phyloP scores from a whole-genome alignment of 2,113 vertebrate genomes.

The Cyphotilapia sp. region DNA sequence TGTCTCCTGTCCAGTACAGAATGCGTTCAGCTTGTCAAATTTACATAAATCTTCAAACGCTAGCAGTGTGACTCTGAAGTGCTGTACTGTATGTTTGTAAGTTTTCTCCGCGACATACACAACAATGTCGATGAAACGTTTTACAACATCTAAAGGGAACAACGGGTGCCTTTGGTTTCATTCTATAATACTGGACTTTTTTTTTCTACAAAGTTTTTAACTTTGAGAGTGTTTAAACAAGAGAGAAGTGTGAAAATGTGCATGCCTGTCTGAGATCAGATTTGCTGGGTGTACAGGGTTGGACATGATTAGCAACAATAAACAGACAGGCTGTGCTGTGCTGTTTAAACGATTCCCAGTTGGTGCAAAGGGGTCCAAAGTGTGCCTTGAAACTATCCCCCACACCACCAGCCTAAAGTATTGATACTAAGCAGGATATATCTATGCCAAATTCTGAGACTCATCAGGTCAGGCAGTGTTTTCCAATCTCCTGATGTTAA shows the following conservation, averaged over 20 bases:
- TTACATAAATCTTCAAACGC: neutral
- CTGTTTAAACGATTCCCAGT: neutral
- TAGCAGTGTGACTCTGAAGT: neutral
- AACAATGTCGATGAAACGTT: rapidly evolving
- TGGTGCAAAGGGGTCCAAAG: neutral
- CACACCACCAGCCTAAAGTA: neutral
- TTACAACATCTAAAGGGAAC: rapidly evolving
- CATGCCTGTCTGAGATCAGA: neutral
- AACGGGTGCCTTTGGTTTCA: neutral
- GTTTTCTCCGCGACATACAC: neutral
- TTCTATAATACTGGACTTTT: neutral
- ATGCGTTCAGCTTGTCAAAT: neutral
- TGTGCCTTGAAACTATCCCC: neutral
- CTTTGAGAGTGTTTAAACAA: neutral
- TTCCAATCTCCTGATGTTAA: neutral
- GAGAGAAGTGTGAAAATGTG: neutral
- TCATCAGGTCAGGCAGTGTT: neutral
- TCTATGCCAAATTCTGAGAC: neutral
- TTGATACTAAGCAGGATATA: neutral
- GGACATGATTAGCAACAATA: neutral
- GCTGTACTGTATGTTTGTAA: neutral
- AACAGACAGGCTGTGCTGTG: neutral
- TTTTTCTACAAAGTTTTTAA: neutral
- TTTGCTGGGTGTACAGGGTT: neutral
- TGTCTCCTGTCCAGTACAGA: neutral